phyloP scores from a whole-genome alignment of 2,113 vertebrate species.

The Tylochromis polylepis region DNA sequence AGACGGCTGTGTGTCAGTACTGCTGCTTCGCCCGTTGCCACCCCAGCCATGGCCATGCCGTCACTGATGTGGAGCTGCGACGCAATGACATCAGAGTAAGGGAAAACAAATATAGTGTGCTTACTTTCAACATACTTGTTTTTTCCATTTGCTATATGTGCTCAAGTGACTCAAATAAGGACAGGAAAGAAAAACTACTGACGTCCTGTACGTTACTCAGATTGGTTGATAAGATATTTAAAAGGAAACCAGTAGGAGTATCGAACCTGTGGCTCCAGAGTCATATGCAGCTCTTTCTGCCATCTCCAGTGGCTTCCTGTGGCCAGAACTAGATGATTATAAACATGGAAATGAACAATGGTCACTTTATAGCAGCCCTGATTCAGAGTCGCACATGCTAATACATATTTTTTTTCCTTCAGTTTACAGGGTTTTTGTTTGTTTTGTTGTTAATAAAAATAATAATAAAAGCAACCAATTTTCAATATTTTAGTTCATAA shows the following conservation, averaged over 20 bases:
- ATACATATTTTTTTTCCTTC: background rate
- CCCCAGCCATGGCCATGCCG: conserved; percentile 92
- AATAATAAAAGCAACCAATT: background rate
- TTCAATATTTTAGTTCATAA: background rate
- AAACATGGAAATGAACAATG: background rate
- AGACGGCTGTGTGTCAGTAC: conserved; percentile 98
- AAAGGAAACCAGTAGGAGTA: background rate
- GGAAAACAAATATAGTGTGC: background rate
- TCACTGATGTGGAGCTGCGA: conserved; percentile 96
- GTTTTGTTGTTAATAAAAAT: background rate
- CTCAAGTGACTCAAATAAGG: background rate
- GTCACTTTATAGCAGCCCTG: background rate
- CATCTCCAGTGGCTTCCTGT: background rate
- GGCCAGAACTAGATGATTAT: background rate
- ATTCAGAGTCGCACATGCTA: background rate
- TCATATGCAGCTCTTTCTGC: background rate
- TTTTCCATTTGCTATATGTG: background rate
- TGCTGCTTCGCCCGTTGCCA: conserved; percentile 97
- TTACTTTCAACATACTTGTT: background rate
- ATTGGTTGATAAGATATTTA: background rate
- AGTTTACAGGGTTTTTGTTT: background rate
- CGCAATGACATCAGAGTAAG: conserved; percentile 98
- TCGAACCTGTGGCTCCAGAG: background rate
- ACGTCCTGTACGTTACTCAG: background rate
- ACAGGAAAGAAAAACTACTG: background rate